Percentiles rank a stretch among this genome's conserved stretches.
phyloP scores from a whole-genome alignment of 2,113 vertebrate species.

The Scolopax mira region DNA sequence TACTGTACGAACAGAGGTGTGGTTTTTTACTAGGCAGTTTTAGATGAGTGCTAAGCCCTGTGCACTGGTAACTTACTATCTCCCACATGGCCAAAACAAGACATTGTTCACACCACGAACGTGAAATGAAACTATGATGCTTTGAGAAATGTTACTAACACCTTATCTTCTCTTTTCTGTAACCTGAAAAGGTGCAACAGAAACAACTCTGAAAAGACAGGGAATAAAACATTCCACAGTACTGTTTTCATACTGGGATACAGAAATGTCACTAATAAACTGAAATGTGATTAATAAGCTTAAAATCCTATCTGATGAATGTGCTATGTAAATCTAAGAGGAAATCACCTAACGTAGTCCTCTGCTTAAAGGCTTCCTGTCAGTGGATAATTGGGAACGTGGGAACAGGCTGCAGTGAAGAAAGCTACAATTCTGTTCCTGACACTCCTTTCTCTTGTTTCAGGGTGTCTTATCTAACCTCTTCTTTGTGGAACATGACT shows the following conservation, averaged over 20 bases:
- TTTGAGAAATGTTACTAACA: neutral
- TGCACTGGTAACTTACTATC: neutral
- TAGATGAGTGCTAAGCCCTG: neutral
- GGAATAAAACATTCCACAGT: neutral
- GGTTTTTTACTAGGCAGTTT: neutral
- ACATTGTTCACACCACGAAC: neutral
- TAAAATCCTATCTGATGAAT: neutral
- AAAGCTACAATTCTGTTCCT: neutral
- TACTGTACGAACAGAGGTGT: neutral
- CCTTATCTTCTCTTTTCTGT: neutral
- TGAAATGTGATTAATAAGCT: neutral
- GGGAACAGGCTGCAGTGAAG: neutral
- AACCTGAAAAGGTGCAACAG: neutral
- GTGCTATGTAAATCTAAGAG: neutral
- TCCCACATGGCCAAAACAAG: neutral
- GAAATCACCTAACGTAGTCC: neutral
- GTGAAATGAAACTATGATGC: neutral
- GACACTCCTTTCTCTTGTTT: neutral
- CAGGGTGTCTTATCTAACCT: conserved; percentile 87
- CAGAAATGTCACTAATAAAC: neutral
- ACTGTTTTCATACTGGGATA: neutral
- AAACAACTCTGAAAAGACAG: neutral
- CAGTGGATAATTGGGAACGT: neutral
- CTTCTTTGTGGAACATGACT: conserved; percentile 88
- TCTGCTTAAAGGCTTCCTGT: neutral